Evolutionary conservation across 35 echinoderm and acorn worm genomes (phyloP).

Genomic region (Ophiothrix spiculata): DNA sequence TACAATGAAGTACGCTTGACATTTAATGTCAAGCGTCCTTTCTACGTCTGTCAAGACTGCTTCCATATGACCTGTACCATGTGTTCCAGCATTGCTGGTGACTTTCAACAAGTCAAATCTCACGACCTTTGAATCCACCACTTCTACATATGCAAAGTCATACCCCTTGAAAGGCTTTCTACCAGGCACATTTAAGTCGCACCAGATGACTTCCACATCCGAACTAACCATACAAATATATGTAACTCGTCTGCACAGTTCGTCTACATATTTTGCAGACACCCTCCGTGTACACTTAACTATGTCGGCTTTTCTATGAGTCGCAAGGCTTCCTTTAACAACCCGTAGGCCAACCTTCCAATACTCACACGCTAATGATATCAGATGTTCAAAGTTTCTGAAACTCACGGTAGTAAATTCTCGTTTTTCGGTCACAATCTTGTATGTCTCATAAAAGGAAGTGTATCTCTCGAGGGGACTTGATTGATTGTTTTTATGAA

Average conservation of each 20-base stretch:
- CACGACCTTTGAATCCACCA: neutral
- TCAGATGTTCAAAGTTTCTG: too few species aligned
- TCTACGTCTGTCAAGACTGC: neutral
- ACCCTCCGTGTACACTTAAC: neutral
- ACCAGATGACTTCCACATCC: neutral
- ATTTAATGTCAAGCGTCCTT: neutral
- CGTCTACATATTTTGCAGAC: neutral
- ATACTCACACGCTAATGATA: too few species aligned
- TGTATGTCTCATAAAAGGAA: neutral
- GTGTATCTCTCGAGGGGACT: neutral
- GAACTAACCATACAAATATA: neutral
- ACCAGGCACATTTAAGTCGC: neutral
- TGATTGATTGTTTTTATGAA: neutral
- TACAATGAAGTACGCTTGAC: neutral
- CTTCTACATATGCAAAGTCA: neutral
- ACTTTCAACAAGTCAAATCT: neutral
- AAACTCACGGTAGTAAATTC: neutral
- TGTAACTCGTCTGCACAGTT: neutral
- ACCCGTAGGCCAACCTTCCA: too few species aligned
- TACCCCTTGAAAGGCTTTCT: neutral
- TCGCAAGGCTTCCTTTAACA: too few species aligned
- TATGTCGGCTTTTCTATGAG: neutral
- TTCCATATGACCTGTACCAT: too few species aligned
- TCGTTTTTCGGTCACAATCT: neutral
- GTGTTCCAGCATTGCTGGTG: neutral